Percentiles rank a stretch among this genome's conserved stretches.
Conservation (phyloP, 2,888 invertebrate genomes). For the Leptinotarsa tumamoca region DNA sequence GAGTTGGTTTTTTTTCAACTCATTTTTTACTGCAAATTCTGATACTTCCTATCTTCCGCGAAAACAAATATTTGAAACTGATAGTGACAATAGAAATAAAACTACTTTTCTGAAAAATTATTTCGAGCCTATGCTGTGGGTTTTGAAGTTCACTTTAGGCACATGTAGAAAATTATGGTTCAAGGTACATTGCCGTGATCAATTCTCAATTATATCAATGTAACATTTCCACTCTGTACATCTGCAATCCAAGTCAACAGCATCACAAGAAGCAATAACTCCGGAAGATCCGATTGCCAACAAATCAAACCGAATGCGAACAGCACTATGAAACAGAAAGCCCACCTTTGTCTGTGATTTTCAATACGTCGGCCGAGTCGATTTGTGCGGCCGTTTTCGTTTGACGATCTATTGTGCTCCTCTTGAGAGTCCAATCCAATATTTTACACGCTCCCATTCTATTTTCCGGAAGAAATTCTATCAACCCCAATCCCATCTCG, state of each 20-base stretch:
- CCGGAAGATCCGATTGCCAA: constrained; percentile 56
- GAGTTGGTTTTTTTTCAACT: too few species aligned
- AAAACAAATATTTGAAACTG: too few species aligned
- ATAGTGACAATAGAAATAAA: too few species aligned
- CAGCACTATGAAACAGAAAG: constrained; percentile 59
- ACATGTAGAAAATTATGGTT: too few species aligned
- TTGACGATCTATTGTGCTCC: constrained; percentile 57
- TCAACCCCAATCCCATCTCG: constrained; percentile 38
- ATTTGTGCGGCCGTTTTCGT: constrained; percentile 55
- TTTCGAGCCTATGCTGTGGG: too few species aligned
- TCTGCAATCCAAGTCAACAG: neutral
- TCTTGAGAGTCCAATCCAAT: constrained; percentile 55
- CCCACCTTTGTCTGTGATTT: constrained; percentile 60
- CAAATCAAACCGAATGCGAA: constrained; percentile 58
- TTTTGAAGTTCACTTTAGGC: too few species aligned
- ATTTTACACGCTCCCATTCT: constrained; percentile 56
- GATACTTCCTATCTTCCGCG: too few species aligned
- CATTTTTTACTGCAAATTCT: too few species aligned
- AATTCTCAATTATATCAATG: neutral
- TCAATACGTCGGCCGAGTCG: constrained; percentile 59
- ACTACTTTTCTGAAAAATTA: too few species aligned
- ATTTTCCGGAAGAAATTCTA: constrained; percentile 51
- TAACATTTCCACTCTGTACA: neutral
- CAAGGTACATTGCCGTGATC: too few species aligned
- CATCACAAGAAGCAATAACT: neutral